Conservation (phyloP, 2,113 vertebrate species). For the Nannobrachium achirus region DNA sequence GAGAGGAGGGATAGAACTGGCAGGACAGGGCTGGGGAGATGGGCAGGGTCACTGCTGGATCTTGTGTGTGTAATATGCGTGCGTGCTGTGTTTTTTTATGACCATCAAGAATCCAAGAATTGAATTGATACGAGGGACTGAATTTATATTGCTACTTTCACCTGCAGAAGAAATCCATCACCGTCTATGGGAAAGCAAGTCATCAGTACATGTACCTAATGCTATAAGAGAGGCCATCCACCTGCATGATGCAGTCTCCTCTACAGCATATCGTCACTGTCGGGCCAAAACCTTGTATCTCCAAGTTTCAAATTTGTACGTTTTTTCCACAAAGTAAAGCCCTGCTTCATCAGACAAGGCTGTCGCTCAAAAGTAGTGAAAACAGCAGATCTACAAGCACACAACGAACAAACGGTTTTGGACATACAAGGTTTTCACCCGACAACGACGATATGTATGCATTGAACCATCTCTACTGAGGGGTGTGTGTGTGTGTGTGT, state of each 20-base stretch:
- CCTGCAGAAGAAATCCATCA: background rate
- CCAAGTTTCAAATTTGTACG: too few species aligned
- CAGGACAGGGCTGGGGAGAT: too few species aligned
- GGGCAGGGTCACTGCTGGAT: slow-evolving; percentile 10
- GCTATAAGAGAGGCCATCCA: background rate
- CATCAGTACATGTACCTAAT: background rate
- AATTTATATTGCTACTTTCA: background rate
- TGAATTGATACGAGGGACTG: background rate
- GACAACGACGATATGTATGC: too few species aligned
- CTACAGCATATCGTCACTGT: background rate
- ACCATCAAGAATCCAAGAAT: background rate
- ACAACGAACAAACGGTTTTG: too few species aligned
- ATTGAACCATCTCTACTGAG: background rate
- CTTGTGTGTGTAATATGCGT: background rate
- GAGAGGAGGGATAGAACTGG: too few species aligned
- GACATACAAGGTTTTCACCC: too few species aligned
- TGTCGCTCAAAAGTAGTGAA: too few species aligned
- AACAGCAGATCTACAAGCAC: too few species aligned
- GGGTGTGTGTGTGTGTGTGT: background rate
- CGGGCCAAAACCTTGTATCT: too few species aligned
- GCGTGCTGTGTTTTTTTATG: background rate
- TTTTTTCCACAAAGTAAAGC: too few species aligned
- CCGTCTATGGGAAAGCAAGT: background rate
- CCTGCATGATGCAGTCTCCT: background rate
- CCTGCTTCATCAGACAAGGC: too few species aligned